A percentile compares a stretch with the other conserved stretches of the same genome.
phyloP scores from a whole-genome alignment of 2,888 invertebrate species.

The Sminthurinus aureus region DNA sequence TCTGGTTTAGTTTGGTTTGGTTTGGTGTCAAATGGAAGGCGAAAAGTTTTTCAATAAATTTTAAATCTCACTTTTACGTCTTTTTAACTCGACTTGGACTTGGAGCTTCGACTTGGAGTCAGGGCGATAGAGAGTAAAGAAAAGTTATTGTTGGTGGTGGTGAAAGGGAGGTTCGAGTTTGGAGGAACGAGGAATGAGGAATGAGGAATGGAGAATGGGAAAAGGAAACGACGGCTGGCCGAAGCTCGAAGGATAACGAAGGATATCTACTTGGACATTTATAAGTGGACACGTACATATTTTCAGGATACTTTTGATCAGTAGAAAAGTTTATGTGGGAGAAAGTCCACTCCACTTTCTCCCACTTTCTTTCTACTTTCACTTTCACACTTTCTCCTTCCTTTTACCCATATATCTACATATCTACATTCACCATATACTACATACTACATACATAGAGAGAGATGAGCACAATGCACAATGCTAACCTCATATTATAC shows the following conservation, averaged over 20 bases:
- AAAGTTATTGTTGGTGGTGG: neutral
- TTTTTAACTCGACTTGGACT: conserved; percentile 23
- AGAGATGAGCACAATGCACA: neutral
- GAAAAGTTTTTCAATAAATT: conserved; percentile 39
- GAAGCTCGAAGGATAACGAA: too few species aligned
- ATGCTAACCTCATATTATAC: too few species aligned
- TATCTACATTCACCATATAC: neutral
- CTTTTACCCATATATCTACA: neutral
- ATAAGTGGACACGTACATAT: neutral
- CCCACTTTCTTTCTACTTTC: neutral
- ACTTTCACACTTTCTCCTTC: neutral
- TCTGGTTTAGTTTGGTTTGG: too few species aligned
- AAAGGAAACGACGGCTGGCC: neutral
- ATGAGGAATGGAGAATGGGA: neutral
- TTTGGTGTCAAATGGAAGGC: neutral
- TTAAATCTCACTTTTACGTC: conserved; percentile 36
- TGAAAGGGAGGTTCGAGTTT: neutral
- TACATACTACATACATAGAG: neutral
- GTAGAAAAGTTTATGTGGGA: neutral
- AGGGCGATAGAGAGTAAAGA: neutral
- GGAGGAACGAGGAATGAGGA: neutral
- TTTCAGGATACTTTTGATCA: neutral
- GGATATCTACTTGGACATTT: too few species aligned
- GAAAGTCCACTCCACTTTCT: neutral
- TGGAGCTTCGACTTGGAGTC: neutral